Evolutionary conservation across 2,797 vertebrate species (phyloP).

Genomic region (Ataeniobius toweri): DNA sequence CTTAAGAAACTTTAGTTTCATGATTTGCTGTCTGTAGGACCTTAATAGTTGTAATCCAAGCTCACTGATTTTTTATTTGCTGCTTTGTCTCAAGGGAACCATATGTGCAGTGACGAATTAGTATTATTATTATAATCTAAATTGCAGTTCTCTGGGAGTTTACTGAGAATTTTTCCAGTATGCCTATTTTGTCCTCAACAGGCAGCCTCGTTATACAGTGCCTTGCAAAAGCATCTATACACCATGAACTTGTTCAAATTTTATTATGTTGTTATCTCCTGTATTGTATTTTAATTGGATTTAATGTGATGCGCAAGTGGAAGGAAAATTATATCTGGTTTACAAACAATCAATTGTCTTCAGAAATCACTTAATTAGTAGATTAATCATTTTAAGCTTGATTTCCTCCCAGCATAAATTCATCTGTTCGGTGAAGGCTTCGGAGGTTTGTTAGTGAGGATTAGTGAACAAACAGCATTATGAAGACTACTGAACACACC

Average conservation of each 20-base stretch:
- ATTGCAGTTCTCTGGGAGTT: not conserved
- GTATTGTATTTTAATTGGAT: not conserved
- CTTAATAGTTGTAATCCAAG: slow-evolving; percentile 37
- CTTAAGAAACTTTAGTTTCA: slow-evolving; percentile 12
- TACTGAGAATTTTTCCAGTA: not conserved
- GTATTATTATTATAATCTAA: not conserved
- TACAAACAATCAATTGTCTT: not conserved
- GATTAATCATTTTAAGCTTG: not conserved
- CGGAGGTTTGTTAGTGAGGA: not conserved
- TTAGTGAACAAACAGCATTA: not conserved
- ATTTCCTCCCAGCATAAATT: not conserved
- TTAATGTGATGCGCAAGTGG: not conserved
- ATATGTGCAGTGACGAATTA: slow-evolving; percentile 4
- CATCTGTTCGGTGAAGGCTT: not conserved
- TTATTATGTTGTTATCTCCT: not conserved
- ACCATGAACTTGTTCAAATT: not conserved
- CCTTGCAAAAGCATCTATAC: not conserved
- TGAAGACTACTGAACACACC: not conserved
- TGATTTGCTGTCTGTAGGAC: slow-evolving; percentile 23
- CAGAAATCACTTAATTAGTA: not conserved
- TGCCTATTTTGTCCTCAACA: not conserved
- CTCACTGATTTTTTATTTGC: slow-evolving; percentile 4
- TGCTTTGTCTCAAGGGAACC: slow-evolving; percentile 13
- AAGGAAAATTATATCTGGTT: not conserved
- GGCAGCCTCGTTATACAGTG: not conserved